These are phyloP conservation scores for Micrasema minimum DNA, from an alignment of 1,140 invertebrate genomes.

Conservation along the genomic window DNA sequence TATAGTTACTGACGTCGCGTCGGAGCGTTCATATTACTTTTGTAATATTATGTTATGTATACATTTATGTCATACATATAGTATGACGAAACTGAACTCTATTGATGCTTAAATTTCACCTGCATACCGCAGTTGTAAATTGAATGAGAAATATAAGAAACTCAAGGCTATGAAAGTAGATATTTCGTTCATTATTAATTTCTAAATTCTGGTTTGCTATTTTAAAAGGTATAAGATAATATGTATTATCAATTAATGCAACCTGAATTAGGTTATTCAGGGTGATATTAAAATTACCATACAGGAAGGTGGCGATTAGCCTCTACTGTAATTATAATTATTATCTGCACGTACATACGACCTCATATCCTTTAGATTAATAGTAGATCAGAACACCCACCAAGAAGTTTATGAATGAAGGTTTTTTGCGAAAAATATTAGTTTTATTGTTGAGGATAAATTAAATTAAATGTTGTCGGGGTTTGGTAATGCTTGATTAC, in stretches of 20 bases:
- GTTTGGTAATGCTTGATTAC: too few relatives aligned
- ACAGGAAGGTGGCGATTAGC: too few relatives aligned
- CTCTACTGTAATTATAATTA: too few relatives aligned
- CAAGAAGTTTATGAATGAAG: too few relatives aligned
- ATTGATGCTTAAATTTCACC: background rate
- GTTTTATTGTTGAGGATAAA: too few relatives aligned
- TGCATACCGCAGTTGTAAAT: constrained; percentile 1
- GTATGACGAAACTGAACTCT: background rate
- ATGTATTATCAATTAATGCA: background rate
- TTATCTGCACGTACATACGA: too few relatives aligned
- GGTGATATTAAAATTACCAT: background rate
- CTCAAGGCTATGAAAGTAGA: constrained; percentile 1
- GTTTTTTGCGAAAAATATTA: too few relatives aligned
- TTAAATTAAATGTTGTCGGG: too few relatives aligned
- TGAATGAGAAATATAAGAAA: background rate
- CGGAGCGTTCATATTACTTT: background rate
- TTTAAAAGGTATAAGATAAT: background rate
- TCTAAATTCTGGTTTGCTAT: background rate
- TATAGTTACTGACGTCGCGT: background rate
- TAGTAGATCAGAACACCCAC: too few relatives aligned
- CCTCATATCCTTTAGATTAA: too few relatives aligned
- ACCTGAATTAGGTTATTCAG: background rate
- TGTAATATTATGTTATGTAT: background rate
- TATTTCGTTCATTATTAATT: background rate
- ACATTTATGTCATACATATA: too few relatives aligned